These are phyloP conservation scores for Nemopilema nomurai DNA, from an alignment of 30 jellyfish, hydroid and myxozoan species.

Conservation along the genomic window DNA sequence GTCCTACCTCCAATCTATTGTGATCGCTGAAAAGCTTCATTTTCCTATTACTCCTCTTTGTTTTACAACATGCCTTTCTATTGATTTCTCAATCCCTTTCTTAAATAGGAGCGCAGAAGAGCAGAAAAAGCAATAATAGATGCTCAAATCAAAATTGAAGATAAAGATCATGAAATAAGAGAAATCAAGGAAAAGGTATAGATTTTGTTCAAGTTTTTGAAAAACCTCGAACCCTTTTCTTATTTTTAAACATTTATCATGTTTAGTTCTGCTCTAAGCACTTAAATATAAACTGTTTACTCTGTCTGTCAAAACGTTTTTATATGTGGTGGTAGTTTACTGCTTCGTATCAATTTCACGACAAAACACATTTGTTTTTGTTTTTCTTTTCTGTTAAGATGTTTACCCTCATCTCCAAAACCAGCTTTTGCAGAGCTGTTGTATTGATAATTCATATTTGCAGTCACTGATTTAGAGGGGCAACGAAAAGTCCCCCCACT, in stretches of 20 bases:
- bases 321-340: too few relatives aligned
- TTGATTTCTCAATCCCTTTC: background rate
- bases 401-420: too few relatives aligned
- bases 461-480: too few relatives aligned
- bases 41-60: background rate
- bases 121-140: conserved; percentile 68
- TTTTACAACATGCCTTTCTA: background rate
- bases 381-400: too few relatives aligned
- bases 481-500: too few relatives aligned
- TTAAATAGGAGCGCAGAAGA: conserved; percentile 43
- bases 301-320: too few relatives aligned
- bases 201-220: background rate
- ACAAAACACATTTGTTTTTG: too few relatives aligned
- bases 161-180: conserved; percentile 45
- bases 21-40: background rate
- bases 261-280: background rate
- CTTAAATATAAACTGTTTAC: too few relatives aligned
- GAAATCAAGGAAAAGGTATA: conserved; percentile 59
- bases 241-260: background rate
- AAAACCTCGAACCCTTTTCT: too few relatives aligned
- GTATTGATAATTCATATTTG: too few relatives aligned
- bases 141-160: conserved; percentile 43
- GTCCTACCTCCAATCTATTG: background rate
- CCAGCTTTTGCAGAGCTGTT: too few relatives aligned
- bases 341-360: too few relatives aligned